Evolutionary conservation across 2,113 vertebrate species (phyloP), one percentile per base, ranked within the genome.

Genomic region (Oryzias melastigma): DNA sequence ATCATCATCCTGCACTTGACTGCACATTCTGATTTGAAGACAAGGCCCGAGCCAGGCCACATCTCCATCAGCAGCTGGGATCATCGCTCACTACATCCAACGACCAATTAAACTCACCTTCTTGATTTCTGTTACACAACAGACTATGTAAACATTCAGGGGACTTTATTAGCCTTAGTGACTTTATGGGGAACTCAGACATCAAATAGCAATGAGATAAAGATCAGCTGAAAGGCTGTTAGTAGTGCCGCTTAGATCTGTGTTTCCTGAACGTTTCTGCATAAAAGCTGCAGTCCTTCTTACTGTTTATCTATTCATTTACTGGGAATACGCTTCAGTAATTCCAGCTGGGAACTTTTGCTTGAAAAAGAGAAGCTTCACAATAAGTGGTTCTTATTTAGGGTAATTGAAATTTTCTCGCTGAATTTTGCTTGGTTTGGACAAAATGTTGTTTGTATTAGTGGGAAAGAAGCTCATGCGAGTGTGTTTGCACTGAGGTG

Each of bases 141-240:
- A 75, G 57, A 61, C 77, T 79, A 72, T 75, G 68, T 75, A 84
- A 87, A 85, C 78, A 82, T 20, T 55, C 46, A 17, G 69, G 61
- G 67, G 75, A 84, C 85, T 80, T 49, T 71, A 27, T 76, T 77
- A 76, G 75, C 62, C 62, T 58, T 44, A 59, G 81, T 52, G 70
- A 52, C 73, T 73, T 83, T 60, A 62, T 64, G 62, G 75, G 75
- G 75, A 75, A 75, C 71, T 62, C 67, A 73, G 77, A 81, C 85
- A 83, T 85, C 83, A 86, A 87, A 85, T 75, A 77, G 73, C 78
- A 83, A 85, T 74, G 16, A 83, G 86, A 89, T 89, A 89, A 86
- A 67, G 66, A 86, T 89, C 88, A 56, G 73, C 54, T 54, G 55
- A 77, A 74, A 76, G 45, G 52, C 45, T 64, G 71, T 65, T 73